phyloP scores from a whole-genome alignment of 2,113 vertebrate species.

The Ardeotis arabs region DNA sequence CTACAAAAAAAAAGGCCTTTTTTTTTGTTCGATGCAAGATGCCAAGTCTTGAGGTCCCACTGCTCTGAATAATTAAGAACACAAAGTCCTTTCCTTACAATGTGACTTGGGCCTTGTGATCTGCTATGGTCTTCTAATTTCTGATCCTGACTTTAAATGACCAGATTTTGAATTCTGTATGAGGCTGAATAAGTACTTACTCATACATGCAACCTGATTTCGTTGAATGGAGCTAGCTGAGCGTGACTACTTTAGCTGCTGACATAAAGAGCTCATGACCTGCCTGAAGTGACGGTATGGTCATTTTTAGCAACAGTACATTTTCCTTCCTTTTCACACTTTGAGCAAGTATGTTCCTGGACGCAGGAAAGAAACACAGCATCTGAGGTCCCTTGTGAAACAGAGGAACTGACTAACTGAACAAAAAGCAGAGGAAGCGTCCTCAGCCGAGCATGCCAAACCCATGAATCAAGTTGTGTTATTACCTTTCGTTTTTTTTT shows the following conservation, averaged over 20 bases:
- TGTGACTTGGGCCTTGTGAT: constrained; percentile 37
- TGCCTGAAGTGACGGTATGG: not conserved
- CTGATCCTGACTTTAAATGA: constrained; percentile 26
- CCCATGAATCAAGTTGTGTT: constrained; percentile 11
- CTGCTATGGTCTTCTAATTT: not conserved
- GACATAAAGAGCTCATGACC: constrained; percentile 12
- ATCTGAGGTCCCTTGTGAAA: not conserved
- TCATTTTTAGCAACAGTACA: constrained; percentile 41
- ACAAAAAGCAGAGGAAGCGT: not conserved
- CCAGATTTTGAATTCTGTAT: not conserved
- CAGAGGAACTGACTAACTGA: constrained; percentile 19
- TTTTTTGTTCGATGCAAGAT: not conserved
- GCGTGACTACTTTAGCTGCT: constrained; percentile 25
- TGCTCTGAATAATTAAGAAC: constrained; percentile 45
- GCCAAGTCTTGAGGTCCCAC: constrained; percentile 24
- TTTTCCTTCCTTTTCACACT: constrained; percentile 42
- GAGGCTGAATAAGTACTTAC: constrained; percentile 35
- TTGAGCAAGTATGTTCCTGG: not conserved
- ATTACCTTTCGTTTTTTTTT: not conserved
- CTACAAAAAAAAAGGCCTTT: not conserved
- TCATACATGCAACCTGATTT: constrained; percentile 44
- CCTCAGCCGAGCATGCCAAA: not conserved
- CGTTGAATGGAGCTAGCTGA: constrained; percentile 23
- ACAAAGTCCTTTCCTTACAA: constrained; percentile 32
- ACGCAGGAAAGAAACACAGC: not conserved